These are phyloP conservation scores for Lemur catta DNA, from an alignment of 2,797 vertebrate genomes.

Conservation along the genomic window DNA sequence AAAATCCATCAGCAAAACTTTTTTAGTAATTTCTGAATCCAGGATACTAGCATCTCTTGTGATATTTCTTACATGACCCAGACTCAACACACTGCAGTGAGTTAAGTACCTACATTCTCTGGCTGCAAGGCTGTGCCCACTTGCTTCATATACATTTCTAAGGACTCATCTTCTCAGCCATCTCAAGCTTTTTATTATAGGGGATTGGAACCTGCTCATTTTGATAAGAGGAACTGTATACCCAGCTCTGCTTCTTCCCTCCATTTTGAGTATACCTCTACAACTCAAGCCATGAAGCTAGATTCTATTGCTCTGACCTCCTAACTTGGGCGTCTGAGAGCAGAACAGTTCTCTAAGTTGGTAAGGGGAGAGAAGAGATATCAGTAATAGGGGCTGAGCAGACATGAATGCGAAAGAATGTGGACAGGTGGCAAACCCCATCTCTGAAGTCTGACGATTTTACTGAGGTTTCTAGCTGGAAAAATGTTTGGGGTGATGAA, in stretches of 20 bases:
- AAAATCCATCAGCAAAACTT: not conserved
- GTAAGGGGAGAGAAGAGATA: not conserved
- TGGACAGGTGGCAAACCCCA: not conserved
- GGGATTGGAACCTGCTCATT: not conserved
- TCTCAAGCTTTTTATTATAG: not conserved
- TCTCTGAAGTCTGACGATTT: not conserved
- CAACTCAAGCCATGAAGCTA: not conserved
- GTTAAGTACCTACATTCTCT: not conserved
- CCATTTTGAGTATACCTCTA: not conserved
- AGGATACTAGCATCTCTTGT: not conserved
- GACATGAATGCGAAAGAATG: not conserved
- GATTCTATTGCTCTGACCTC: not conserved
- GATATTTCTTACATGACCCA: not conserved
- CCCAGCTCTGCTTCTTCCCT: not conserved
- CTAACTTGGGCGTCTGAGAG: not conserved
- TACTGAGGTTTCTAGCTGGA: not conserved
- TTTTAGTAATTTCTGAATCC: not conserved
- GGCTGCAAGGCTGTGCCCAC: not conserved
- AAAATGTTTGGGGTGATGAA: slow-evolving; percentile 17
- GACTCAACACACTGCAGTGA: not conserved
- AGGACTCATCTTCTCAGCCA: not conserved
- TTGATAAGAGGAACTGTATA: not conserved
- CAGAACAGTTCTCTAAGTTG: not conserved
- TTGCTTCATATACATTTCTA: not conserved
- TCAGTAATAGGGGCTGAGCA: not conserved